These are phyloP conservation scores for Brachyalestes nurse DNA, from an alignment of 2,797 vertebrate genomes.

Conservation along the genomic window DNA sequence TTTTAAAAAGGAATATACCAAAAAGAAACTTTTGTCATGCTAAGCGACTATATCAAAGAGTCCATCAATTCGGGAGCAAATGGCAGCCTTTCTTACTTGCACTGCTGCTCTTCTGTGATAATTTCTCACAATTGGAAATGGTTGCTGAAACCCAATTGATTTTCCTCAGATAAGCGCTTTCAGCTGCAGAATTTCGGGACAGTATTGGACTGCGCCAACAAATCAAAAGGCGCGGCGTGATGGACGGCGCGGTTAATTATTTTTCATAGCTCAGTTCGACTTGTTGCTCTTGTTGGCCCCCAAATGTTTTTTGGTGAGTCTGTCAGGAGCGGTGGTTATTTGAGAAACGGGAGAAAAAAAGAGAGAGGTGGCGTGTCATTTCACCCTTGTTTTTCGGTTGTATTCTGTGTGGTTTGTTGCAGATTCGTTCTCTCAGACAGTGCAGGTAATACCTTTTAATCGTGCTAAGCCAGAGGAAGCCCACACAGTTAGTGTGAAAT, in stretches of 20 bases:
- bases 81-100: not conserved
- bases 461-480: not conserved
- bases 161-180: not conserved
- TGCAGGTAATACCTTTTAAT: not conserved
- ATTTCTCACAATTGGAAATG: constrained; percentile 10
- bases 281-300: no score
- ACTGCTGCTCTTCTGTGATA: not conserved
- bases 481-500: constrained; percentile 1
- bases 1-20: constrained; percentile 48
- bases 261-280: not conserved
- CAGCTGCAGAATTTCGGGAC: not conserved
- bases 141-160: constrained; percentile 15
- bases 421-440: not conserved
- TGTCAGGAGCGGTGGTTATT: no score
- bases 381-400: not conserved
- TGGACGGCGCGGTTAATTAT: not conserved
- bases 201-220: not conserved
- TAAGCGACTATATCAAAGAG: constrained; percentile 52
- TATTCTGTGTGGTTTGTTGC: not conserved
- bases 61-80: constrained; percentile 27
- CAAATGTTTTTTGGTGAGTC: no score
- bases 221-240: not conserved
- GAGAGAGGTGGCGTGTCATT: not conserved
- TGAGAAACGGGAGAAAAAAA: not conserved
- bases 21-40: constrained; percentile 34